phyloP scores from a whole-genome alignment of 2,888 invertebrate genomes.

The Suillia variegata region DNA sequence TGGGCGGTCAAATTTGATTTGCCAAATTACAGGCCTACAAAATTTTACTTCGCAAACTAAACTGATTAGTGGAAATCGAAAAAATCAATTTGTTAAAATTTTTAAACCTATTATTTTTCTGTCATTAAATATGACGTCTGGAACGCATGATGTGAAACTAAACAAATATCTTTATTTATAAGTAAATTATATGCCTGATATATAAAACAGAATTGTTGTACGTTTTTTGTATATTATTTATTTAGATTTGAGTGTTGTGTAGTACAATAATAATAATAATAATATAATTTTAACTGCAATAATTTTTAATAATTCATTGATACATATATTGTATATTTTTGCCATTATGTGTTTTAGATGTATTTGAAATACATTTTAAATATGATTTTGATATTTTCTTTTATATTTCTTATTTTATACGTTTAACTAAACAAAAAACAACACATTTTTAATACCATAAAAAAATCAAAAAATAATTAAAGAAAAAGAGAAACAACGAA shows the following conservation, averaged over 20 bases:
- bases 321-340: constrained; percentile 22
- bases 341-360: constrained; percentile 23
- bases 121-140: too few relatives aligned
- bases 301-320: constrained; percentile 15
- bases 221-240: not conserved
- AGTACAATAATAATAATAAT: constrained; percentile 1
- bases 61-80: too few relatives aligned
- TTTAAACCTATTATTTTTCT: too few relatives aligned
- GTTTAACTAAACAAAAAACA: not conserved
- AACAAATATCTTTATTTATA: not conserved
- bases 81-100: too few relatives aligned
- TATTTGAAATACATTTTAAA: constrained; percentile 32
- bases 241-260: constrained; percentile 3
- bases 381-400: constrained; percentile 14
- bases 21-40: too few relatives aligned
- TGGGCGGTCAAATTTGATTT: too few relatives aligned
- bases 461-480: constrained; percentile 5
- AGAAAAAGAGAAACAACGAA: not conserved
- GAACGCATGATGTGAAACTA: not conserved
- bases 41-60: too few relatives aligned
- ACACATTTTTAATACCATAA: not conserved
- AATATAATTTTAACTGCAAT: constrained; percentile 5
- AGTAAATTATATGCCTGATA: too few relatives aligned
- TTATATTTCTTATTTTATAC: not conserved
- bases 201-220: not conserved